These are phyloP conservation scores for Dione vanillae DNA, from an alignment of 2,888 invertebrate genomes.

Conservation along the genomic window DNA sequence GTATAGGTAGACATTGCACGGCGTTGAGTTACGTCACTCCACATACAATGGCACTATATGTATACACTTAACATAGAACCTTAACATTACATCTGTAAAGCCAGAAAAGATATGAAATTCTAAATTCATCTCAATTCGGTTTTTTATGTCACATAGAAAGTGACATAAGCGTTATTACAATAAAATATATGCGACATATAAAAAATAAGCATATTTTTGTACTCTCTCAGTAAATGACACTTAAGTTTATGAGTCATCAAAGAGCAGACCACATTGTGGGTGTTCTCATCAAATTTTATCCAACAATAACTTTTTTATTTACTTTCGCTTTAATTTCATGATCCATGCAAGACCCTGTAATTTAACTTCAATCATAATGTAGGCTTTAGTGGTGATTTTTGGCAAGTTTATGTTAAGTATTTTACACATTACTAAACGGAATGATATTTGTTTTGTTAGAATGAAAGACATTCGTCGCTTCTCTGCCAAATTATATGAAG, in stretches of 20 bases:
- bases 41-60: not conserved
- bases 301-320: no score
- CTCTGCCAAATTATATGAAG: no score
- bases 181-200: not conserved
- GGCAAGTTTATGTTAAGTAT: not conserved
- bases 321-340: slow-evolving; percentile 26
- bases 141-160: not conserved
- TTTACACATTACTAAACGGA: not conserved
- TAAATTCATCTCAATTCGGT: no score
- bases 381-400: not conserved
- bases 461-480: no score
- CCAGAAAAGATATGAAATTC: no score
- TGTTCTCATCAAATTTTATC: no score
- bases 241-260: slow-evolving; percentile 14
- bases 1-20: no score
- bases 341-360: not conserved
- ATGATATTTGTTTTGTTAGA: no score
- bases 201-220: no score
- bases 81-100: not conserved
- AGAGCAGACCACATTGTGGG: no score
- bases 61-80: not conserved
- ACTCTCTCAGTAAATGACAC: not conserved
- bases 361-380: slow-evolving; percentile 14
- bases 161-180: not conserved
- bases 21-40: not conserved